Percentiles rank a stretch among this genome's conserved stretches.
Conservation (phyloP, 2,888 invertebrate species). For the Drosophila mimica region DNA sequence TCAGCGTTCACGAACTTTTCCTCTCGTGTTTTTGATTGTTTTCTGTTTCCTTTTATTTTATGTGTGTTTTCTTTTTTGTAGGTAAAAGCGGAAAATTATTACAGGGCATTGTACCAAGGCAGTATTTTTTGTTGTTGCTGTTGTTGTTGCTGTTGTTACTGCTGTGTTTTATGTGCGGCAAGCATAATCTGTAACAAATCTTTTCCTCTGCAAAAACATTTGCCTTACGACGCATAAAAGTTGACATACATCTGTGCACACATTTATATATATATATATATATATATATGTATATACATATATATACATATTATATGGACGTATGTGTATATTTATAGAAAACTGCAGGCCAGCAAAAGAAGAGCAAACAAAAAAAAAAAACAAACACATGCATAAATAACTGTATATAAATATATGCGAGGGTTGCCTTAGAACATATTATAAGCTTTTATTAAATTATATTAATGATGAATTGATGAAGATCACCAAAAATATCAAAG, state of each 20-base stretch:
- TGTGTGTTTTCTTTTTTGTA: conserved; percentile 26
- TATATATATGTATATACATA: background rate
- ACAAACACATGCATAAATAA: conserved; percentile 29
- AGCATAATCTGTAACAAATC: conserved; percentile 77
- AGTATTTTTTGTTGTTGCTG: conserved; percentile 17
- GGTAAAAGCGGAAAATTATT: conserved; percentile 65
- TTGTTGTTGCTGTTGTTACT: conserved; percentile 16
- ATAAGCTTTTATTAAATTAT: no score
- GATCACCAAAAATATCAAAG: no score
- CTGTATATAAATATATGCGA: conserved; percentile 25
- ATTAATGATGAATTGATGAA: no score
- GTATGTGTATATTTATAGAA: conserved; percentile 41
- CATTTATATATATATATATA: background rate
- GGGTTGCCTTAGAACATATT: background rate
- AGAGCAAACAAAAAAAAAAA: conserved; percentile 15
- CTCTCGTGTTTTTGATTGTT: conserved; percentile 13
- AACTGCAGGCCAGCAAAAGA: conserved; percentile 48
- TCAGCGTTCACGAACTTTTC: conserved; percentile 54
- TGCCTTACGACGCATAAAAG: conserved; percentile 75
- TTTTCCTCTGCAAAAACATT: conserved; percentile 75
- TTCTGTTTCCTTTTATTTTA: conserved; percentile 34
- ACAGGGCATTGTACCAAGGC: conserved; percentile 46
- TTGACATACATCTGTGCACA: conserved; percentile 55
- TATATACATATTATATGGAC: background rate
- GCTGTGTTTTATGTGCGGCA: conserved; percentile 54